Base-by-base conservation (phyloP, 2,888 invertebrate species). In the Acanthopleura granulata region DNA sequence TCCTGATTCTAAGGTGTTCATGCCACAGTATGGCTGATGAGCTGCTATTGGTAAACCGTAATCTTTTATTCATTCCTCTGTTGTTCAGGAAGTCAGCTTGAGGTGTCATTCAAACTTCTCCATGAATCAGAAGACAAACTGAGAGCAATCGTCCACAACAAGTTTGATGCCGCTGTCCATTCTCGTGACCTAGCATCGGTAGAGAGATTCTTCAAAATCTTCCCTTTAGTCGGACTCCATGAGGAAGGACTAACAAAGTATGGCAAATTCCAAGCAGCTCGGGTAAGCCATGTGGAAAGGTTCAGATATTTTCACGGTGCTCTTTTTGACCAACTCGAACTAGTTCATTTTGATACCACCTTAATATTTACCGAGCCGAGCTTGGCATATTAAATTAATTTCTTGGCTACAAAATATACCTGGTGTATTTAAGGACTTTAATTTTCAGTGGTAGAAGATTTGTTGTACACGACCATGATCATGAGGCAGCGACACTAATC, bases 191-290 rank as follows among this genome's bases (percentile, higher is more conserved):
- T 96, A 62, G 95, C 95, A 0, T 95, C 95, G 0, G 95, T 98
- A 25, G 97, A 98, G 89, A 92, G 98, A 75, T 96, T 98, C 89
- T 99, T 99, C 90, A 98, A 98, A 91, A 94, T 99, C 86, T 99
- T 98, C 91, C 99, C 99, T 0, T 92, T 98, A 77, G 92, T 99
- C 14, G 97, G 97, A 25, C 94, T 96, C 91, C 96, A 98, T 78
- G 94, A 95, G 62, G 95, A 96, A 84, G 99, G 99, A 0, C 93
- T 99, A 18, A 93, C 93, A 76, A 94, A 96, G 84, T 97, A 98
- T 87, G 95, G 96, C 49, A 93, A 93, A 70, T 98, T 97, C 90
- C 92, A 98, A 15, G 95, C 96, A 80, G 92, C 93, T 15, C 96
- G 96, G 93, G 94, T 90, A 49, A 72, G 77, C 27, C 49, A 62